Percentiles rank a stretch among this genome's conserved stretches.
phyloP scores from a whole-genome alignment of 2,113 vertebrate genomes.

The Callaeas wilsoni region DNA sequence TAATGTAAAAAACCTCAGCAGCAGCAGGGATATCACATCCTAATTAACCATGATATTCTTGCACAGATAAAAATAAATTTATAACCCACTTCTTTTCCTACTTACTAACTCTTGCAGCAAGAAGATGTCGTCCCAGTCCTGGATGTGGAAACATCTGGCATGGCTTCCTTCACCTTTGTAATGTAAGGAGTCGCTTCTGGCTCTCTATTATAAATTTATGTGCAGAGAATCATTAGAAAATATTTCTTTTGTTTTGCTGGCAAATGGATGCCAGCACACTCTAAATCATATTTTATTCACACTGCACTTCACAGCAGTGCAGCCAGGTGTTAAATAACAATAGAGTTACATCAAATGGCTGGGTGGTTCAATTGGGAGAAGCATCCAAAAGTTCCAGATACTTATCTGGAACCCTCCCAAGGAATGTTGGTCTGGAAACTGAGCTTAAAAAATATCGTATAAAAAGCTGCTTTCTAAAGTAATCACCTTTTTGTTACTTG shows the following conservation, averaged over 20 bases:
- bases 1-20: not conserved
- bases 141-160: not conserved
- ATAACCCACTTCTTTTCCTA: not conserved
- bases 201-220: not conserved
- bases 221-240: not conserved
- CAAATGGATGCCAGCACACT: not conserved
- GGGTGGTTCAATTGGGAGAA: not conserved
- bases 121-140: not conserved
- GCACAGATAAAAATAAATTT: not conserved
- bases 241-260: not conserved
- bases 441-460: not conserved
- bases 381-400: not conserved
- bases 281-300: not conserved
- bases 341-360: not conserved
- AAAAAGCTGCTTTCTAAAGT: not conserved
- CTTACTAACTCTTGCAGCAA: not conserved
- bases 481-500: not conserved
- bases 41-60: not conserved
- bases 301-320: not conserved
- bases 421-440: not conserved
- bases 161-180: not conserved
- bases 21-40: not conserved
- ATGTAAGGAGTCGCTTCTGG: not conserved
- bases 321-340: not conserved
- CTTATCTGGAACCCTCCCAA: not conserved